Conservation (phyloP, 92 coral and sea anemone genomes). For the Palythoa heliodiscus region DNA sequence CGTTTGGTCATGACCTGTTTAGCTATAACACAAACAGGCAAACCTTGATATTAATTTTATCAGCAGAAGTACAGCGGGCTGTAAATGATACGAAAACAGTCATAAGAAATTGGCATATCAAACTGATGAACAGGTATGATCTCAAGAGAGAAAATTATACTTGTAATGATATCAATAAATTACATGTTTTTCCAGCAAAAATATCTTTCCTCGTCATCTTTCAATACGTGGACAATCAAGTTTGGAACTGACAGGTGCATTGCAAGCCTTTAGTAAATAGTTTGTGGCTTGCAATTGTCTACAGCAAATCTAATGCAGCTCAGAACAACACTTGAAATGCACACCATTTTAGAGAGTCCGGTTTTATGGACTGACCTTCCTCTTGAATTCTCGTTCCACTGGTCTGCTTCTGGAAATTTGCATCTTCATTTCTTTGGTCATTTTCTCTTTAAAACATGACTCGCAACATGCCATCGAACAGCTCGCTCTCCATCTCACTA, state of each 20-base stretch:
- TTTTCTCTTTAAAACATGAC: too few species aligned
- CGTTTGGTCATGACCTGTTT: not conserved
- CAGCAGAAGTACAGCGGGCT: conserved; percentile 32
- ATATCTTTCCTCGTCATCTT: conserved; percentile 29
- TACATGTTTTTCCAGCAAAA: conserved; percentile 40
- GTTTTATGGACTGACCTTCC: conserved; percentile 44
- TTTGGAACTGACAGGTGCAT: conserved; percentile 16
- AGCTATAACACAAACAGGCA: conserved; percentile 6
- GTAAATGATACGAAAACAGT: conserved; percentile 39
- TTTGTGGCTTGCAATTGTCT: conserved; percentile 24
- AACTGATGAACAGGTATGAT: conserved; percentile 46
- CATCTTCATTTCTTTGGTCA: too few species aligned
- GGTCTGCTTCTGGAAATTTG: conserved; percentile 10
- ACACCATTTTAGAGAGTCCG: conserved; percentile 38
- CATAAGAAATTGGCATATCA: conserved; percentile 39
- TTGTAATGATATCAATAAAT: conserved; percentile 43
- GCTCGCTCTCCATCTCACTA: too few species aligned
- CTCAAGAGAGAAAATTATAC: conserved; percentile 47
- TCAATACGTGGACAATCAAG: too few species aligned
- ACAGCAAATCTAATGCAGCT: not conserved
- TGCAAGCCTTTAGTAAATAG: not conserved
- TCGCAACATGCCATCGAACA: too few species aligned
- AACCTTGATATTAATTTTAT: conserved; percentile 35
- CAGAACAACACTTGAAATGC: conserved; percentile 26
- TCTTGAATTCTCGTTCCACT: conserved; percentile 36